Conservation (phyloP, 2,113 vertebrate genomes). For the Macroglossus sobrinus region DNA sequence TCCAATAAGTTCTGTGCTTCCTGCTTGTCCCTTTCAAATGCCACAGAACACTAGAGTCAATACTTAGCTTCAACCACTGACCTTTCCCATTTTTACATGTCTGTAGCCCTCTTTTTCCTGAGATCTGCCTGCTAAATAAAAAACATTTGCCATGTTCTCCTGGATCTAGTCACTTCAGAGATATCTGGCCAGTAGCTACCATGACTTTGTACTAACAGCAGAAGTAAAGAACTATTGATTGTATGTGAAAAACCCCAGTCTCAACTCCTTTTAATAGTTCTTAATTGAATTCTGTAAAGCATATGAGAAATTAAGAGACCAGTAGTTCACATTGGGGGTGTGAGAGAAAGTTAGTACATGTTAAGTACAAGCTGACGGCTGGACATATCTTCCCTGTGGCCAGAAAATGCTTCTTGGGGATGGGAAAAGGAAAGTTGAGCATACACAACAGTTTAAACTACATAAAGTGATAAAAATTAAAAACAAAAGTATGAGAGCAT, state of each 20-base stretch:
- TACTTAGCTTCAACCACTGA: neutral
- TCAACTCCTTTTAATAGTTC: neutral
- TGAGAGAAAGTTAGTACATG: neutral
- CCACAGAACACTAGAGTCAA: neutral
- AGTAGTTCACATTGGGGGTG: neutral
- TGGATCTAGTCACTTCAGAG: neutral
- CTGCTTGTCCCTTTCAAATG: neutral
- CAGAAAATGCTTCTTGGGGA: neutral
- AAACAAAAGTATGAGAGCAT: neutral
- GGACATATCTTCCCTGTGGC: neutral
- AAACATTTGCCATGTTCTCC: neutral
- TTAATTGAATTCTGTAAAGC: slow-evolving; percentile 17
- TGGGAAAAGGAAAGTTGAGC: neutral
- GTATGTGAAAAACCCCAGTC: neutral
- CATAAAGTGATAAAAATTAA: neutral
- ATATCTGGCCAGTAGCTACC: neutral
- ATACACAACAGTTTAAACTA: neutral
- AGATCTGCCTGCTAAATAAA: neutral
- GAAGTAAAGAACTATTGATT: neutral
- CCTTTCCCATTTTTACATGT: neutral
- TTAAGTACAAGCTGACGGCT: neutral
- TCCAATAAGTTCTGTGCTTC: neutral
- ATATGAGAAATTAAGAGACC: neutral
- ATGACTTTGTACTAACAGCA: neutral
- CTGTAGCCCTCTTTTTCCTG: neutral